Evolutionary conservation across 2,888 invertebrate species (phyloP).

Genomic region (Bhutanitis thaidina): DNA sequence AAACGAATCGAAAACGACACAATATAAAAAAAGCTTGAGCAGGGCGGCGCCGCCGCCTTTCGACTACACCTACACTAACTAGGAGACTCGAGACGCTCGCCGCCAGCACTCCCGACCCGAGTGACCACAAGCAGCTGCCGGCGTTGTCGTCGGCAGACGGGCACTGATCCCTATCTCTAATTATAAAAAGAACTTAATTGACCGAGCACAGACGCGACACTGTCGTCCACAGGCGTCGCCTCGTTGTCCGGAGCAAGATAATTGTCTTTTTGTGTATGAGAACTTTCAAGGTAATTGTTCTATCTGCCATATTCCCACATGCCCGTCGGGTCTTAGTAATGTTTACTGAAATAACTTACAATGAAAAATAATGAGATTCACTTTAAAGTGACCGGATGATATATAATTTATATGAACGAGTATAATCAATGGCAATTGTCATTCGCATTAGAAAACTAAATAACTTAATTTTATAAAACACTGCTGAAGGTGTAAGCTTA

Average conservation of each 20-base stretch:
- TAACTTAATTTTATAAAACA: neutral
- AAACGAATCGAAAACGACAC: constrained; percentile 72
- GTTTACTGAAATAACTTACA: too few relatives aligned
- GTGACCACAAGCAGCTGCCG: constrained; percentile 19
- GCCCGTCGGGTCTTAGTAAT: neutral
- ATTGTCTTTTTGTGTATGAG: too few relatives aligned
- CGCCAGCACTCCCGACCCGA: constrained; percentile 31
- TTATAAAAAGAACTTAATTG: too few relatives aligned
- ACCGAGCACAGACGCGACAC: too few relatives aligned
- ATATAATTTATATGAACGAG: too few relatives aligned
- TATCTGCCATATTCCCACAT: too few relatives aligned
- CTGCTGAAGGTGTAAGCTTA: neutral
- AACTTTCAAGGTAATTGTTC: too few relatives aligned
- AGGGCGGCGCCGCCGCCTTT: constrained; percentile 34
- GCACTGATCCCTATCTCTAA: neutral
- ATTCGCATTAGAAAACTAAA: neutral
- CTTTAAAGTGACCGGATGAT: too few relatives aligned
- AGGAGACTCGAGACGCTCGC: constrained; percentile 24
- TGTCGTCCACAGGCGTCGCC: too few relatives aligned
- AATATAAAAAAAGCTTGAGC: constrained; percentile 72
- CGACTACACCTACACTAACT: constrained; percentile 21
- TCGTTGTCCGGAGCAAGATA: too few relatives aligned
- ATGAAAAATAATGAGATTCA: too few relatives aligned
- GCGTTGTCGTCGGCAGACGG: constrained; percentile 4
- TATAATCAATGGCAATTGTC: too few relatives aligned